Evolutionary conservation across 2,113 vertebrate species (phyloP).

Genomic region (Mirza zaza): DNA sequence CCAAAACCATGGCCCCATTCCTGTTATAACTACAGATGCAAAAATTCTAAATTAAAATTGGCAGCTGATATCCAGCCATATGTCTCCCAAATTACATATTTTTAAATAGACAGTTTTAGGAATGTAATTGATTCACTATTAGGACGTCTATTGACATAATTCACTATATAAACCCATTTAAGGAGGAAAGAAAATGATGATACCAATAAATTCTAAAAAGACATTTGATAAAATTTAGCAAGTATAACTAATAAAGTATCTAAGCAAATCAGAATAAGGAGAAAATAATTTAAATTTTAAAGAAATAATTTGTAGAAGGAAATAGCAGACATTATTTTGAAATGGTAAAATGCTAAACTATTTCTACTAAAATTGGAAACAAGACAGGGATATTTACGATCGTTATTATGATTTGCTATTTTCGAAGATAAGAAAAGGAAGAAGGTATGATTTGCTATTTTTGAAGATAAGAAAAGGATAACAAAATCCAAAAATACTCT

Average conservation of each 20-base stretch:
- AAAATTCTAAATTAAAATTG: not conserved
- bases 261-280: not conserved
- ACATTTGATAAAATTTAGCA: not conserved
- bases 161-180: not conserved
- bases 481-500: not conserved
- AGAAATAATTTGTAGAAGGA: not conserved
- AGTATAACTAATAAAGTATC: not conserved
- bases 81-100: not conserved
- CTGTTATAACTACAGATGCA: no score
- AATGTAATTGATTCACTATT: not conserved
- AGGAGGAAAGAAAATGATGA: not conserved
- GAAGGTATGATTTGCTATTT: not conserved
- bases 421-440: not conserved
- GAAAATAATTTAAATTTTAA: not conserved
- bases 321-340: not conserved
- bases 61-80: not conserved
- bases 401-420: not conserved
- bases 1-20: no score
- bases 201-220: not conserved
- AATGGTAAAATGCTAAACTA: not conserved
- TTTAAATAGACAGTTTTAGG: not conserved
- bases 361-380: not conserved
- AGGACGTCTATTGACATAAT: not conserved
- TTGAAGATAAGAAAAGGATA: not conserved
- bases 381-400: not conserved